Base-by-base conservation (phyloP, 2,888 invertebrate species). In the Griposia aprilina region DNA sequence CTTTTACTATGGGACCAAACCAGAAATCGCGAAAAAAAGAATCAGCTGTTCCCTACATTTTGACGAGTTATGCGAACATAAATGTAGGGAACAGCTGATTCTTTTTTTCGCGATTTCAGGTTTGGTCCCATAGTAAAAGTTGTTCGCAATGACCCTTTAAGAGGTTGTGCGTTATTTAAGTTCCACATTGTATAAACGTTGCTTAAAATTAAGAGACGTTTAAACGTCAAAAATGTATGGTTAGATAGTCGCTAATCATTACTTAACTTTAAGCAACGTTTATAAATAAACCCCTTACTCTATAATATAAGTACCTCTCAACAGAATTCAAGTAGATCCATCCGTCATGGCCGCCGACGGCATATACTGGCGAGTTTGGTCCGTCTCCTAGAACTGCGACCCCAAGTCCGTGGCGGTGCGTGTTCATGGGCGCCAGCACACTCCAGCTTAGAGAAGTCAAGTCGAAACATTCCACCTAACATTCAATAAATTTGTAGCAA, bases 261-360 rank as follows among this genome's bases (percentile, higher is more conserved):
- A 59, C 15, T 59, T 15, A 59, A 59, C 2, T 59, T 59, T 15
- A 59, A 26, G 15, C 59, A 59, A 59, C n/a, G 7, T 59, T 59
- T 26, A 7, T 26, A 59, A 59, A 55, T 55, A 55, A 55, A 55
- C 23, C 15, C 59, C 0, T 59, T 50, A 30, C 45, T 74, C 17
- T 59, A 20, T 26, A 26, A 6, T 57, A 55, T 62, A 30, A 13
- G 17, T 97, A 96, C 96, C 96, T 91, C 96, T 99, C 99, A 0
- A 99, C 99, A 0, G 99, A 99, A 93, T 98, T 99, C 66, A 99
- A 97, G 93, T 99, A 99, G 91, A 99, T 99, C 99, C 99, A 99
- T 30, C 99, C 99, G 94, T 99, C 99, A 92, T 99, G 99, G 0
- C 99, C 99, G 2, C 99, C 99, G 6, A 99, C 99, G 0, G 99